phyloP scores from a whole-genome alignment of 2,888 invertebrate species.

The Stenotaenia linearis region DNA sequence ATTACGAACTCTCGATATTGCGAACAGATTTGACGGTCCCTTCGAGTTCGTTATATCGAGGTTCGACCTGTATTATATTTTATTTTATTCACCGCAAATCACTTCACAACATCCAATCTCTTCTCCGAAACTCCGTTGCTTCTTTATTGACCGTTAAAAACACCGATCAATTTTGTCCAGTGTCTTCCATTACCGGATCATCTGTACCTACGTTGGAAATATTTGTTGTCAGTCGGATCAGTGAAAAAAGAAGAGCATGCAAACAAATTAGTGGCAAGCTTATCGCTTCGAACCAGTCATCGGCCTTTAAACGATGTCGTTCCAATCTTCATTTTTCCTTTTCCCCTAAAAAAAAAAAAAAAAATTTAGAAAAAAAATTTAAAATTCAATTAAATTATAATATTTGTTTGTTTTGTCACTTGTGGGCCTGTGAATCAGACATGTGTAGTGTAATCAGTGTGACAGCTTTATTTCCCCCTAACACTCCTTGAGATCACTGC shows the following conservation, averaged over 20 bases:
- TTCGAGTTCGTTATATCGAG: no score
- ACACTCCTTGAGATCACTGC: not conserved
- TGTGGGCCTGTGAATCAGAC: not conserved
- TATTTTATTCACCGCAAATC: no score
- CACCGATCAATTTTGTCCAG: not conserved
- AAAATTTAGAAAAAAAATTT: no score
- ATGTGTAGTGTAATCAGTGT: not conserved
- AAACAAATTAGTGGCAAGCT: not conserved
- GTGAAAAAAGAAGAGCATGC: not conserved
- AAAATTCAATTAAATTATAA: not conserved
- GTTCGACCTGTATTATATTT: no score
- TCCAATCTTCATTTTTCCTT: not conserved
- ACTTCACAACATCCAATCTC: no score
- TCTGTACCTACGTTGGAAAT: not conserved
- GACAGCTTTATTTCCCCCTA: not conserved
- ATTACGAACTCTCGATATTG: no score
- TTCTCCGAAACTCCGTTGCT: no score
- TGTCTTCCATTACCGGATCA: not conserved
- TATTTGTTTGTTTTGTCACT: not conserved
- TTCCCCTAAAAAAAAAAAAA: no score
- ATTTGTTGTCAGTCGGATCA: not conserved
- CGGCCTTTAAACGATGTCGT: not conserved
- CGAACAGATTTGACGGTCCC: no score
- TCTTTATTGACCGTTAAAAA: not conserved
- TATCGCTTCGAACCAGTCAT: not conserved